Conservation (phyloP, 2,113 vertebrate species). For the Oreocharis arfaki region DNA sequence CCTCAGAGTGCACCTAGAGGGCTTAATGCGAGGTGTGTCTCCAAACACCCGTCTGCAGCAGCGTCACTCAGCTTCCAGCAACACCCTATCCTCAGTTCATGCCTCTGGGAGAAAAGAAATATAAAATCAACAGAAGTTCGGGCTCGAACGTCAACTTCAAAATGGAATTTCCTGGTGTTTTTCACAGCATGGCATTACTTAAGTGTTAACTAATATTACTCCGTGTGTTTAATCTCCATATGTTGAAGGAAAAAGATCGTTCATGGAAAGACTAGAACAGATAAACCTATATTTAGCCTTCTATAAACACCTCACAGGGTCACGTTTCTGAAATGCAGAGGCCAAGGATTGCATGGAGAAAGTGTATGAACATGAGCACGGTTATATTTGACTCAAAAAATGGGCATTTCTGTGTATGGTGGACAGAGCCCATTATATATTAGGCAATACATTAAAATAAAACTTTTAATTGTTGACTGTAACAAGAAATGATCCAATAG, state of each 20-base stretch:
- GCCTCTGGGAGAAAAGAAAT: neutral
- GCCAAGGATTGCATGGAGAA: neutral
- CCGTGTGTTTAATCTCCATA: conserved; percentile 15
- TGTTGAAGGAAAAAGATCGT: conserved; percentile 60
- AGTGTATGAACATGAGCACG: neutral
- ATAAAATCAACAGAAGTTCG: neutral
- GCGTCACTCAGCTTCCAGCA: neutral
- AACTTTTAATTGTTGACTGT: neutral
- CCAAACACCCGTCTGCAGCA: neutral
- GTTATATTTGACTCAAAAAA: neutral
- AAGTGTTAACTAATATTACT: conserved; percentile 49
- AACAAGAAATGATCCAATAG: neutral
- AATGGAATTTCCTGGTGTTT: conserved; percentile 42
- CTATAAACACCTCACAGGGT: conserved; percentile 48
- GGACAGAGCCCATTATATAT: neutral
- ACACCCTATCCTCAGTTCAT: neutral
- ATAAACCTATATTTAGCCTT: conserved; percentile 60
- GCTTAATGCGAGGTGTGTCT: neutral
- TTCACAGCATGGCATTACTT: neutral
- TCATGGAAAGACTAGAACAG: conserved; percentile 57
- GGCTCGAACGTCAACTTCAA: neutral
- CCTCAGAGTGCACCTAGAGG: neutral
- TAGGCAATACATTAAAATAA: neutral
- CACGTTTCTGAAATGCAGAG: conserved; percentile 23
- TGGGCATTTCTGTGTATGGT: neutral